Evolutionary conservation across 92 coral and sea anemone genomes (phyloP).

Genomic region (Porites lobata): DNA sequence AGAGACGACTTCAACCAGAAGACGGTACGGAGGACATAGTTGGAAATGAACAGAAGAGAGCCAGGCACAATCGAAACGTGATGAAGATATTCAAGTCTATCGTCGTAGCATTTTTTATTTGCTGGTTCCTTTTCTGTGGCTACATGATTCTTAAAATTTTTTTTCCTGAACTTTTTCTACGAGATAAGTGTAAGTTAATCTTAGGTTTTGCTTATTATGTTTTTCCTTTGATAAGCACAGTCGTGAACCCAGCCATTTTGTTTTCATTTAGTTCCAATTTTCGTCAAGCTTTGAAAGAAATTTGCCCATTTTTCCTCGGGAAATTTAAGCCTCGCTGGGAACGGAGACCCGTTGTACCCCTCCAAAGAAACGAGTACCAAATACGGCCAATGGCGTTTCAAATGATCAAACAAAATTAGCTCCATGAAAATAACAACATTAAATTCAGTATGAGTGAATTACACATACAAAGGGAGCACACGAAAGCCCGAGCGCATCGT

Average conservation of each 20-base stretch:
- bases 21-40: too few species aligned
- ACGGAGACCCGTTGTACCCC: background rate
- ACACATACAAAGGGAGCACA: too few species aligned
- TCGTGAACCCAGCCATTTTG: conserved; percentile 9
- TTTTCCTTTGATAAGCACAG: conserved; percentile 17
- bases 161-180: background rate
- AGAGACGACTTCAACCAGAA: background rate
- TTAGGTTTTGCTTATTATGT: conserved; percentile 2
- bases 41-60: background rate
- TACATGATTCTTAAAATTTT: background rate
- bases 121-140: background rate
- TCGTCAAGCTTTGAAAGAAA: background rate
- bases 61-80: background rate
- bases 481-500: too few species aligned
- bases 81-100: conserved; percentile 24
- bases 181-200: conserved; percentile 6
- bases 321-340: background rate
- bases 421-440: too few species aligned
- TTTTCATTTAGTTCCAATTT: conserved; percentile 23
- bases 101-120: background rate
- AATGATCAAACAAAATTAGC: background rate
- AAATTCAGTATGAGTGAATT: too few species aligned
- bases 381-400: background rate
- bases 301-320: background rate
- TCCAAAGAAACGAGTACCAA: background rate